Base-by-base conservation (phyloP, 1,140 invertebrate species). In the Lycorma delicatula region DNA sequence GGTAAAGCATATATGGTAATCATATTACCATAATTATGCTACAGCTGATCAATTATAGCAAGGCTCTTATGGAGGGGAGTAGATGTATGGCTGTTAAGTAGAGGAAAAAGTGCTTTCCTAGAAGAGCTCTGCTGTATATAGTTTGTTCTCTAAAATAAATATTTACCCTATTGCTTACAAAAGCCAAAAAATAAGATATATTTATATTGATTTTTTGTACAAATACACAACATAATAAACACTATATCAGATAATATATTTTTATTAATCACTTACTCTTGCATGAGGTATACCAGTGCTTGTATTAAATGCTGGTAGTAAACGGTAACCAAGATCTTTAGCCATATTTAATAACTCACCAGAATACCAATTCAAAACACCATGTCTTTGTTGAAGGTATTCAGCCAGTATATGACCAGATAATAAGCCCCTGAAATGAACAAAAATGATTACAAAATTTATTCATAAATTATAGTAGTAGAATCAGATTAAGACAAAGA, bases 201-300 rank as follows among this genome's bases (percentile, higher is more conserved):
- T n/a, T n/a, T n/a, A n/a, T n/a, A n/a, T n/a, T n/a, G n/a, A n/a
- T n/a, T n/a, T n/a, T n/a, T n/a, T n/a, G n/a, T n/a, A n/a, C n/a
- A n/a, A n/a, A n/a, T n/a, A n/a, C n/a, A n/a, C n/a, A n/a, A n/a
- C n/a, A n/a, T n/a, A n/a, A n/a, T n/a, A n/a, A n/a, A n/a, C n/a
- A n/a, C n/a, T n/a, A n/a, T 51, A 27, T 51, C 22, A n/a, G 31
- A 9, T 34, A 34, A 34, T 34, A 34, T 34, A 34, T 34, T 9
- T 34, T 34, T 34, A 9, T 34, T 9, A 34, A 9, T 34, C 31
- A 56, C 13, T 53, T 70, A 97, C 93, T 69, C 90, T 82, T 7
- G 94, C 89, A 76, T 95, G 91, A 20, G 96, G 96, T 65, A 99
- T 90, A 16, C 96, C 95, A n/a, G 94, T 98, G 2, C 90, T 86